Base-by-base conservation (phyloP, 2,888 invertebrate genomes). In the Clostera curtula region DNA sequence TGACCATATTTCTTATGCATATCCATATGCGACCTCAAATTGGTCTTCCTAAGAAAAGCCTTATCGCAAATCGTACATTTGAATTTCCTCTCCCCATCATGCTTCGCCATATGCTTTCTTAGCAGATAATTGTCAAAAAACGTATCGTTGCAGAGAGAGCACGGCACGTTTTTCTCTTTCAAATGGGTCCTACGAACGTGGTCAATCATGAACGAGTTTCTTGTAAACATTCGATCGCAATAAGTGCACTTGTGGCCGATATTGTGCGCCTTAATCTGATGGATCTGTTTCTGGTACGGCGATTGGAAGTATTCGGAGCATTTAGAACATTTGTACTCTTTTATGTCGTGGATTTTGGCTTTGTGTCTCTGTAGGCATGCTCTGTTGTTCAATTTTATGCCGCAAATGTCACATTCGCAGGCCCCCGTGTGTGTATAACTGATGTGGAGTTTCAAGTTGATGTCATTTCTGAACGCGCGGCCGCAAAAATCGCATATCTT, bases 21-120 rank as follows among this genome's bases (percentile, higher is more conserved):
- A 19, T 76, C 69, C 61, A 85, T 77, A 47, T 90, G 90, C 0
- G 85, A 83, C 5, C 76, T 85, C 33, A 90, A 58, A 47, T 88
- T 87, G 24, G 86, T 88, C 10, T 84, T 71, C 7, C 88, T 84
- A 7, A 87, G 62, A 32, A 88, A 86, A 18, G 85, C 79, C 34
- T 86, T 86, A 0, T 85, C 85, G 33, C 89, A 89, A 1, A 87
- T 67, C 3, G 85, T 82, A 27, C 89, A 89, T 24, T 72, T 71
- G 26, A 86, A 87, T 25, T 75, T 76, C 9, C 85, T 76, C 5
- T 86, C 86, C 0, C 85, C 85, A 7, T 82, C 72, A 32, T 87
- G 88, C 11, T 79, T 82, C 1, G 80, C 84, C 70, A 83, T 84
- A 38, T 87, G 87, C 58, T 79, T 53, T 20, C 43, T 68, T 25